Evolutionary conservation across 1,140 invertebrate genomes (phyloP).

Genomic region (Trichonephila inaurata): DNA sequence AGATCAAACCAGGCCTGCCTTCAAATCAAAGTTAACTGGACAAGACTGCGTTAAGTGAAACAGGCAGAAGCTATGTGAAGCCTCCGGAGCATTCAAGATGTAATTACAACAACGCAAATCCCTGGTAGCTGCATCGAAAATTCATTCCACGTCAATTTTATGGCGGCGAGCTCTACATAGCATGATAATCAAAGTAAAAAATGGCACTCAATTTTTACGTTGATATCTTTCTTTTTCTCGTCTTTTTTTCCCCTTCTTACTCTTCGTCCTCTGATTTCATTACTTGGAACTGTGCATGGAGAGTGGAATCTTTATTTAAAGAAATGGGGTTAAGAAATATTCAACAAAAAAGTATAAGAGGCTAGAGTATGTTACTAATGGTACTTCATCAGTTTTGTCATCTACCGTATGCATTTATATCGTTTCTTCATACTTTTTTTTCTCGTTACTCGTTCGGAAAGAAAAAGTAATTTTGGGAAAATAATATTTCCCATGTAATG

Average conservation of each 20-base stretch:
- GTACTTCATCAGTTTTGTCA: constrained; percentile 69
- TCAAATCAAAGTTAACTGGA: constrained; percentile 71
- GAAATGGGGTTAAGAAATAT: constrained; percentile 58
- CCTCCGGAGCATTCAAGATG: constrained; percentile 47
- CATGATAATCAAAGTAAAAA: constrained; percentile 65
- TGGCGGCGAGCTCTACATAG: background rate
- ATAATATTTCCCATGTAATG: constrained; percentile 61
- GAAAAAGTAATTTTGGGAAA: constrained; percentile 57
- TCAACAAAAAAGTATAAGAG: background rate
- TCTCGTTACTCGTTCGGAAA: background rate
- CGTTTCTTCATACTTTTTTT: background rate
- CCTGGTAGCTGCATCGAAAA: constrained; percentile 37
- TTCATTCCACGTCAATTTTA: constrained; percentile 59
- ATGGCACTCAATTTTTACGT: constrained; percentile 41
- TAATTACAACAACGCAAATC: constrained; percentile 68
- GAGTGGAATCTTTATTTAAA: constrained; percentile 58
- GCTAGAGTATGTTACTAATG: constrained; percentile 48
- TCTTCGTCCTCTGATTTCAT: constrained; percentile 55
- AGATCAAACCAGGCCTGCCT: background rate
- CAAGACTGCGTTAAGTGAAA: constrained; percentile 53
- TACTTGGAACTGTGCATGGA: constrained; percentile 29
- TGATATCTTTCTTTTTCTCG: constrained; percentile 53
- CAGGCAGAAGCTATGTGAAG: background rate
- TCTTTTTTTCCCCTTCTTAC: background rate
- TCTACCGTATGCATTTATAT: constrained; percentile 40